Percentiles rank a stretch among this genome's conserved stretches.
phyloP scores from a whole-genome alignment of 2,797 vertebrate species.

The Falco peregrinus region DNA sequence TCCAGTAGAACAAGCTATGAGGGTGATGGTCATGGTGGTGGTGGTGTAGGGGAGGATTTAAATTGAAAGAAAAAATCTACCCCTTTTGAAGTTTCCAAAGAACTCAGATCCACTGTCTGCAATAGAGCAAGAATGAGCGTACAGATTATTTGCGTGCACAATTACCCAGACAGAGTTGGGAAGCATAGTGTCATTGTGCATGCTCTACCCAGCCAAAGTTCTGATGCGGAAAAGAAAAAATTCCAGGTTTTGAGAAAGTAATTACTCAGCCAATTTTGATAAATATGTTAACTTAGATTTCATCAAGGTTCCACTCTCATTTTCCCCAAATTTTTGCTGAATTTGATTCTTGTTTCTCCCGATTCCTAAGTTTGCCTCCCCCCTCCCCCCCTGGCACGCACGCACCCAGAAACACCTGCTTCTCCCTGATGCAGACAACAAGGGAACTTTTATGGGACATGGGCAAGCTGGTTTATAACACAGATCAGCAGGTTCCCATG shows the following conservation, averaged over 20 bases:
- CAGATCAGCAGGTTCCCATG: conserved; percentile 10
- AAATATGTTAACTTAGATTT: not conserved
- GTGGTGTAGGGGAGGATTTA: no score
- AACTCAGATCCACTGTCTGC: not conserved
- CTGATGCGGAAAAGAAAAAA: not conserved
- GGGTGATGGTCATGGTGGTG: no score
- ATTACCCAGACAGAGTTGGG: not conserved
- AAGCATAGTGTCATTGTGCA: not conserved
- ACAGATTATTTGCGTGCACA: not conserved
- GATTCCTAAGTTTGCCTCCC: not conserved
- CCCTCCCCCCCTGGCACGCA: no score
- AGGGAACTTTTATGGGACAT: not conserved
- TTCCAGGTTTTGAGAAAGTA: not conserved
- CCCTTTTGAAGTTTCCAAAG: not conserved
- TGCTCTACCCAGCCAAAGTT: not conserved
- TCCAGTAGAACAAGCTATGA: not conserved
- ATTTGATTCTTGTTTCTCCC: not conserved
- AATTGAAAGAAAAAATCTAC: no score
- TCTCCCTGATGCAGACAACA: not conserved
- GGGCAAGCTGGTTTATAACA: not conserved
- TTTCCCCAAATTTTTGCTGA: not conserved
- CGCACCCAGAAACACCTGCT: conserved; percentile 11
- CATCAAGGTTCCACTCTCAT: not conserved
- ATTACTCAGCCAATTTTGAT: not conserved
- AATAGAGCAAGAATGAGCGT: not conserved